A percentile compares a stretch with the other conserved stretches of the same genome.
These are phyloP conservation scores for Drosophila conformis DNA, from an alignment of 2,888 invertebrate genomes.

Conservation along the genomic window DNA sequence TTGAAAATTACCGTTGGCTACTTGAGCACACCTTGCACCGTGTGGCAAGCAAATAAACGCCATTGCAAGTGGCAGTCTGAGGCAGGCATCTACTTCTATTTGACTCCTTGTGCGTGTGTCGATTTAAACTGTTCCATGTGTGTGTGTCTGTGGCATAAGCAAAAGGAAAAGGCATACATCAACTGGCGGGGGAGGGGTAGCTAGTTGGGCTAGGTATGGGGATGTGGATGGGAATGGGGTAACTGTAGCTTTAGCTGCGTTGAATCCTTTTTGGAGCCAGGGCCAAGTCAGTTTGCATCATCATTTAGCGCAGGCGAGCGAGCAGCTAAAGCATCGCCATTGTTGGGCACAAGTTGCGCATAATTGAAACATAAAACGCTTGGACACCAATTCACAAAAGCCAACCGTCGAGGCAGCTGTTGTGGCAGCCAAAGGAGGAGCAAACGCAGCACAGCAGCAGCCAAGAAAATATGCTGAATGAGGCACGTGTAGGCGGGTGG, in stretches of 20 bases:
- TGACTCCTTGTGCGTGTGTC: constrained; percentile 42
- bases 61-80: constrained; percentile 14
- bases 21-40: constrained; percentile 51
- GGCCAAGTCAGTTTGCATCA: constrained; percentile 75
- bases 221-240: background rate
- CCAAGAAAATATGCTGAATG: constrained; percentile 3
- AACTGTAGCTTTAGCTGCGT: background rate
- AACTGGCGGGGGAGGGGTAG: constrained; percentile 38
- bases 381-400: constrained; percentile 80
- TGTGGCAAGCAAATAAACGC: constrained; percentile 53
- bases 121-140: constrained; percentile 32
- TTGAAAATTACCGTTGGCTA: constrained; percentile 58
- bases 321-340: constrained; percentile 64
- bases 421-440: constrained; percentile 24
- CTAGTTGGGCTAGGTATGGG: constrained; percentile 9
- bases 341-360: constrained; percentile 78
- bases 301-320: constrained; percentile 63
- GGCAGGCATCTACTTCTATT: background rate
- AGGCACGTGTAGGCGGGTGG: background rate
- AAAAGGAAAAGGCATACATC: constrained; percentile 76
- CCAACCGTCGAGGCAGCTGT: constrained; percentile 46
- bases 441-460: constrained; percentile 6
- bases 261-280: constrained; percentile 40
- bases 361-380: constrained; percentile 80
- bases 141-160: constrained; percentile 52